These are phyloP conservation scores for Pseudochromis fuscus DNA, from an alignment of 2,797 vertebrate genomes.

Conservation along the genomic window DNA sequence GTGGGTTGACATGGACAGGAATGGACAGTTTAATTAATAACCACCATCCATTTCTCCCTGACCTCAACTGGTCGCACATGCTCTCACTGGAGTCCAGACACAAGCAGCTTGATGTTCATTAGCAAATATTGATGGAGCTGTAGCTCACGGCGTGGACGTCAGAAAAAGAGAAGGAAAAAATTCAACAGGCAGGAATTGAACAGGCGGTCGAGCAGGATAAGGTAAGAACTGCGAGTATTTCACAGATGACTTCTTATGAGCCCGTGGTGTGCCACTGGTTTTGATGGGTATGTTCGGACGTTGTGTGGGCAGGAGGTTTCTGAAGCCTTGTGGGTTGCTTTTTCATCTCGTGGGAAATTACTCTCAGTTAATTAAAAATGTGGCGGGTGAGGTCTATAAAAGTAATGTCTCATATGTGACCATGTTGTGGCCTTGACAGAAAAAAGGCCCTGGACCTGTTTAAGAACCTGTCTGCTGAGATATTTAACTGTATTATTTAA, in stretches of 20 bases:
- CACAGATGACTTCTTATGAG: conserved; percentile 33
- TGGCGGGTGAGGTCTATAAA: conserved; percentile 42
- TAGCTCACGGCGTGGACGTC: conserved; percentile 49
- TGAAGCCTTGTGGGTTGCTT: conserved; percentile 61
- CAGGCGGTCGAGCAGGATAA: conserved; percentile 38
- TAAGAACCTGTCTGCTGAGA: not conserved
- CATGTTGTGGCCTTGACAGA: conserved; percentile 30
- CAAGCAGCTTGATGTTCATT: conserved; percentile 61
- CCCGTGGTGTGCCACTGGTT: conserved; percentile 10
- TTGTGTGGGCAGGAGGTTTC: conserved; percentile 58
- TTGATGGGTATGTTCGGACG: conserved; percentile 9
- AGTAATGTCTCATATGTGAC: conserved; percentile 41
- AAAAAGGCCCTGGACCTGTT: conserved; percentile 1
- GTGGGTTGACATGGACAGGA: conserved; percentile 70
- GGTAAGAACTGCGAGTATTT: conserved; percentile 65
- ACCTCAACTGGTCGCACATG: conserved; percentile 78
- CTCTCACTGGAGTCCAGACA: conserved; percentile 63
- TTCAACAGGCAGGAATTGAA: conserved; percentile 28
- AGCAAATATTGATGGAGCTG: conserved; percentile 68
- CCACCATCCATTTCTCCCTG: conserved; percentile 83
- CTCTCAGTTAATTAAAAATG: conserved; percentile 65
- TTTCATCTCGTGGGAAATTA: conserved; percentile 79
- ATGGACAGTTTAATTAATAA: conserved; percentile 90
- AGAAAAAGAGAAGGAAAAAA: conserved; percentile 21
- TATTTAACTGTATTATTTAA: too few species aligned